Base-by-base conservation (phyloP, 2,888 invertebrate genomes). In the Eupithecia abbreviata region DNA sequence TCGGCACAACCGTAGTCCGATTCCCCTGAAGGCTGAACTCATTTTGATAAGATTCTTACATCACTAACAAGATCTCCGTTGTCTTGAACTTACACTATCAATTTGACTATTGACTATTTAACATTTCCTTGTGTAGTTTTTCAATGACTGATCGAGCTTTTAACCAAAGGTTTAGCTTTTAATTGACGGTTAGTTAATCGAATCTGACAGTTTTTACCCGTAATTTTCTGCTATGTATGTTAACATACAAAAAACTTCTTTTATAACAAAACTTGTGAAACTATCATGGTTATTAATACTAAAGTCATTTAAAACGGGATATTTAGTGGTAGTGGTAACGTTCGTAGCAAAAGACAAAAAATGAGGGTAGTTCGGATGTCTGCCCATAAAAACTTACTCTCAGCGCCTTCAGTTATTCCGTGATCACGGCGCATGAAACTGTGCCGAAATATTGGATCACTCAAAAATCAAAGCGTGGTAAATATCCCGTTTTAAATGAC, bases 1-100 rank as follows among this genome's bases (percentile, higher is more conserved):
- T 94, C 18, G 95, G 95, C 1, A 92, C 93, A 13, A 93, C 93
- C 0, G 94, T 95, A 42, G 90, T 95, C 12, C 82, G 95, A 65
- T 94, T 94, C 84, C 94, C 94, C 0, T 94, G 91, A 73, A 72
- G 62, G 62, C 65, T 72, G 9, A 30, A 72, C 72, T 18, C 30
- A 2, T 67, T 67, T 73, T 73, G 67, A 73, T 73, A 67, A 73
- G 42, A 73, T 67, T 73, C 62, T 30, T 30, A 62, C 67, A 72
- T 55, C 43, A 42, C 67, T 45, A 30, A 45, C 45, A n/a, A 62
- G 9, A 58, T 18, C 30, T 43, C n/a, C 68, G 43, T 12, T 69
- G 15, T 15, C 42, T 4, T 18, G 7, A 13, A 74, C 43, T 15
- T 13, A 58, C 51, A 70, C 47, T 73, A 51, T 73, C 55, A 58